phyloP scores from a whole-genome alignment of 2,888 invertebrate species.

The Zonitis immaculata region DNA sequence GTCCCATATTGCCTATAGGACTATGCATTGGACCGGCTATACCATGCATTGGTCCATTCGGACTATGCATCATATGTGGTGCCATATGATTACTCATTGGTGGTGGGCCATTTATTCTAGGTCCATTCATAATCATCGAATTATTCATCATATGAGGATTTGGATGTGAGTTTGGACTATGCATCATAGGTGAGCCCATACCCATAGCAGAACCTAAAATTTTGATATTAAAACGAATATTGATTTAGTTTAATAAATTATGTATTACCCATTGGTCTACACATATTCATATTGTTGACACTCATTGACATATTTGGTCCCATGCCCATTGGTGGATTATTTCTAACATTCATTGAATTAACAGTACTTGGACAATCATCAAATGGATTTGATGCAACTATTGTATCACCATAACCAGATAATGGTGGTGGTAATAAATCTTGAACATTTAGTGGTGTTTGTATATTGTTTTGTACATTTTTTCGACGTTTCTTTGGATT shows the following conservation, averaged over 20 bases:
- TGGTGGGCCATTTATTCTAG: conserved; percentile 44
- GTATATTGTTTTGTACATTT: conserved; percentile 61
- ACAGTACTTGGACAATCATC: conserved; percentile 73
- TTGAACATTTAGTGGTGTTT: conserved; percentile 68
- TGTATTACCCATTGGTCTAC: conserved; percentile 60
- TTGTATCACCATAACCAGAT: conserved; percentile 88
- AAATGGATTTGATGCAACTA: conserved; percentile 91
- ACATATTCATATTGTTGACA: conserved; percentile 52
- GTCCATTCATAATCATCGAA: conserved; percentile 50
- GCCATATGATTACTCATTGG: conserved; percentile 43
- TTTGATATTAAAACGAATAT: conserved; percentile 2
- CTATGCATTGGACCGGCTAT: conserved; percentile 53
- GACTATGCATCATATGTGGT: conserved; percentile 56
- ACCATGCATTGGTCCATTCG: conserved; percentile 57
- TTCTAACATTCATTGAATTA: conserved; percentile 42
- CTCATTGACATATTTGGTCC: conserved; percentile 53
- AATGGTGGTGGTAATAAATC: conserved; percentile 79
- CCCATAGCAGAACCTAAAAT: conserved; percentile 29
- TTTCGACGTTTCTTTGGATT: conserved; percentile 87
- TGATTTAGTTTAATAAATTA: background rate
- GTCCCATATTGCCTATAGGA: conserved; percentile 64
- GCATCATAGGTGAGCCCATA: conserved; percentile 48
- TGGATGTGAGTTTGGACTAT: conserved; percentile 47
- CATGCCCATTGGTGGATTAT: conserved; percentile 43
- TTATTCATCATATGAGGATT: conserved; percentile 41